phyloP scores from a whole-genome alignment of 2,797 vertebrate genomes.

The Ctenochaetus hawaiiensis region DNA sequence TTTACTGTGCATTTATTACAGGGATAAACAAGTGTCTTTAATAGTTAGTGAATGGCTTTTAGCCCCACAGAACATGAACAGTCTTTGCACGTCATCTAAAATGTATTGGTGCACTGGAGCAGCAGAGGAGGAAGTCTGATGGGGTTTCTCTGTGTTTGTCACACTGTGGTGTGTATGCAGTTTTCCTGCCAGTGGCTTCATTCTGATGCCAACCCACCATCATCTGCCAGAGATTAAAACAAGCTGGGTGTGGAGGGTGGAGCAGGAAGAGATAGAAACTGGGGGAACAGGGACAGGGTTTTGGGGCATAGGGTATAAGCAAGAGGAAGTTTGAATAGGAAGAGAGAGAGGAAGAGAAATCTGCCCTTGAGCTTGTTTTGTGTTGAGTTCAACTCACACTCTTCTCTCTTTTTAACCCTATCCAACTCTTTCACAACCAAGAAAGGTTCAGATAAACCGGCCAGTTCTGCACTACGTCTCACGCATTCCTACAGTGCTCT shows the following conservation, averaged over 20 bases:
- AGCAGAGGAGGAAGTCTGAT: conserved; percentile 70
- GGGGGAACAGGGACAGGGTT: conserved; percentile 46
- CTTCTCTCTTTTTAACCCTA: conserved; percentile 48
- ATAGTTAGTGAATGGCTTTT: conserved; percentile 11
- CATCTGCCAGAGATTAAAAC: conserved; percentile 80
- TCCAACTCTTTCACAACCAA: conserved; percentile 35
- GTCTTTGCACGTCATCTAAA: conserved; percentile 66
- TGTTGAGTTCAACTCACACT: conserved; percentile 67
- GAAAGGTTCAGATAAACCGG: conserved; percentile 52
- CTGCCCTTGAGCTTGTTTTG: conserved; percentile 77
- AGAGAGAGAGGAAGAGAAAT: conserved; percentile 67
- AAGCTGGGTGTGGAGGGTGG: conserved; percentile 78
- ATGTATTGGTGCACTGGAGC: conserved; percentile 51
- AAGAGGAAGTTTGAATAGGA: conserved; percentile 53
- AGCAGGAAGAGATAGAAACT: conserved; percentile 77
- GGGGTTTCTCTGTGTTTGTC: conserved; percentile 71
- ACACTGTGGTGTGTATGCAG: conserved; percentile 66
- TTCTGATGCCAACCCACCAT: conserved; percentile 79
- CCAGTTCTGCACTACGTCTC: conserved; percentile 38
- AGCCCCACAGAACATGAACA: conserved; percentile 36
- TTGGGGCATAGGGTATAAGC: conserved; percentile 48
- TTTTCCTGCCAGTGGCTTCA: conserved; percentile 73
- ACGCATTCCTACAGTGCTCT: conserved; percentile 27
- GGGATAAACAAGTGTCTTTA: conserved; percentile 4
- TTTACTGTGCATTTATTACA: not conserved